Conservation (phyloP, 2,888 invertebrate species). For the Dynastes maya region DNA sequence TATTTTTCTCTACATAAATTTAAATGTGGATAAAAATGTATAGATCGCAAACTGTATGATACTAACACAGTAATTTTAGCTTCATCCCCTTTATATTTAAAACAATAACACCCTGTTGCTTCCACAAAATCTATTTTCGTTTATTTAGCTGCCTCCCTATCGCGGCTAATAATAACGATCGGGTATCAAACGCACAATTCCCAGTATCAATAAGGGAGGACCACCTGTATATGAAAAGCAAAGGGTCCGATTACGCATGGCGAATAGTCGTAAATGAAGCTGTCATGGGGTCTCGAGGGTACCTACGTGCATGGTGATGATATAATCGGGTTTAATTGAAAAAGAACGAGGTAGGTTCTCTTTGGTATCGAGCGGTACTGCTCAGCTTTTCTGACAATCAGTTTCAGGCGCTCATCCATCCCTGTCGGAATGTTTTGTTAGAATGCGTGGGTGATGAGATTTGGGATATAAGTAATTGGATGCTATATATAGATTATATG, state of each 20-base stretch:
- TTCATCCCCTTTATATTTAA: no score
- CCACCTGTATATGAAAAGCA: background rate
- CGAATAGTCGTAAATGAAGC: slow-evolving; percentile 25
- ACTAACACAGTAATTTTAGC: no score
- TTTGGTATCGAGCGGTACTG: background rate
- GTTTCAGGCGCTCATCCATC: background rate
- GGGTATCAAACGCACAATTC: no score
- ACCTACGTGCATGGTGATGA: slow-evolving; percentile 11
- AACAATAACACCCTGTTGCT: background rate
- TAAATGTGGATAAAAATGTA: no score
- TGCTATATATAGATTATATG: background rate
- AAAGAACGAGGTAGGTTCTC: background rate
- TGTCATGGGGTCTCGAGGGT: background rate
- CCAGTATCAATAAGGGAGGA: background rate
- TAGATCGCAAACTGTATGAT: no score
- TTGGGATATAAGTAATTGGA: background rate
- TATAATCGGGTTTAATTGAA: slow-evolving; percentile 20
- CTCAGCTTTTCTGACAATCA: background rate
- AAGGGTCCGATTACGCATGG: slow-evolving; percentile 21
- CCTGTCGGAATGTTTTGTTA: background rate
- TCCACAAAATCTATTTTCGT: background rate
- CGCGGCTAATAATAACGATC: background rate
- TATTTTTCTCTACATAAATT: no score
- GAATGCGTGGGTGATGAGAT: background rate
- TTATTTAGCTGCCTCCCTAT: background rate